Conservation (phyloP, 53 echinoderm and acorn worm genomes). For the Paelopatides confundens region DNA sequence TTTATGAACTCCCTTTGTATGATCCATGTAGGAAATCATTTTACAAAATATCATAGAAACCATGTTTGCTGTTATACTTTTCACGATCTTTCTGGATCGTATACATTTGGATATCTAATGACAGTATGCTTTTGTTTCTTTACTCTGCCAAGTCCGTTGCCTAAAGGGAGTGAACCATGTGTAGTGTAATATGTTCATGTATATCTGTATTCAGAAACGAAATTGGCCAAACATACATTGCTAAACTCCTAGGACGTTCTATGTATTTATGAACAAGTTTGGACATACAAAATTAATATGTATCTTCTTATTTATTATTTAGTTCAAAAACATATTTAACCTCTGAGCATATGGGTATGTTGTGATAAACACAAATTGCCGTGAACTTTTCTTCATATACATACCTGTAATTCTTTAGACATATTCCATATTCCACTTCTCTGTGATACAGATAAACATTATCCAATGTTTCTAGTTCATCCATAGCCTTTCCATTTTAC, state of each 20-base stretch:
- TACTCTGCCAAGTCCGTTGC: not conserved
- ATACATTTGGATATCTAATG: constrained; percentile 1
- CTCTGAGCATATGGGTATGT: constrained; percentile 23
- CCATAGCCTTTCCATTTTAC: constrained; percentile 31
- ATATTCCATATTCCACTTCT: constrained; percentile 52
- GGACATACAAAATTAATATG: constrained; percentile 12
- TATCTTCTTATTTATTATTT: constrained; percentile 38
- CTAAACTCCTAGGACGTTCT: not conserved
- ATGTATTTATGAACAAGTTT: constrained; percentile 24
- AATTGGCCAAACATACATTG: not conserved
- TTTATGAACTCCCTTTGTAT: not conserved
- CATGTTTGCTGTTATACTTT: constrained; percentile 7
- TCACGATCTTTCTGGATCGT: not conserved
- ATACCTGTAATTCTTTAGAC: constrained; percentile 47
- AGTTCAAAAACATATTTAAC: constrained; percentile 15
- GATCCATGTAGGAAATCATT: constrained; percentile 16
- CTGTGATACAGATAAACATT: constrained; percentile 48
- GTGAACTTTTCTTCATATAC: constrained; percentile 35
- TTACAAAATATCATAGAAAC: not conserved
- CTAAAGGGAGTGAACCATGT: not conserved
- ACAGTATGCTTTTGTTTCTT: not conserved
- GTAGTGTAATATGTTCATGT: not conserved
- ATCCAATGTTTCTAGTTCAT: constrained; percentile 42
- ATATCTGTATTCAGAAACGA: constrained; percentile 17
- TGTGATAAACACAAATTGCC: constrained; percentile 53